Conservation (phyloP, 1,140 invertebrate species). For the Aphis craccivora region DNA sequence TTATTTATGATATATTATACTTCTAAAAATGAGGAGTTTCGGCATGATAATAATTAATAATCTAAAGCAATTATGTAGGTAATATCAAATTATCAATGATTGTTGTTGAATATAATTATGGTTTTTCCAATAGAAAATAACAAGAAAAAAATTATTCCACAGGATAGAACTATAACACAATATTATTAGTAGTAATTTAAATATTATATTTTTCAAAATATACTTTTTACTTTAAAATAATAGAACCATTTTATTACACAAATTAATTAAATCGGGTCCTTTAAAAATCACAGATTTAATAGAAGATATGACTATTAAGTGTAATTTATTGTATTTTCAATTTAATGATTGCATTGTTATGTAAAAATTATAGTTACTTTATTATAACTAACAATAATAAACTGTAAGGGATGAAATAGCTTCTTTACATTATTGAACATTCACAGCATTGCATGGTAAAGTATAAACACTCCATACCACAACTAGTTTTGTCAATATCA, state of each 20-base stretch:
- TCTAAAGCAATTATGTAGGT: background rate
- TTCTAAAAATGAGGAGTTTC: background rate
- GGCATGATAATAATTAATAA: background rate
- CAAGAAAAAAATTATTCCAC: background rate
- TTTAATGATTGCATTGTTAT: background rate
- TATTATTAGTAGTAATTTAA: background rate
- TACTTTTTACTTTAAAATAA: background rate
- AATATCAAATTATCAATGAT: slow-evolving; percentile 1
- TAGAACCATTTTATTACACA: background rate
- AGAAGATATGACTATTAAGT: background rate
- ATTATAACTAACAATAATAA: slow-evolving; percentile 47
- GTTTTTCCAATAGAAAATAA: background rate
- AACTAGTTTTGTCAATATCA: slow-evolving; percentile 35
- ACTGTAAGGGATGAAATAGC: background rate
- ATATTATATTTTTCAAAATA: background rate
- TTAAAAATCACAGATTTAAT: background rate
- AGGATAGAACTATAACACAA: background rate
- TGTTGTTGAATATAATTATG: background rate
- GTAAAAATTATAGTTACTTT: slow-evolving; percentile 24
- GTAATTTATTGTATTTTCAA: background rate
- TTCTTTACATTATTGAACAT: slow-evolving; percentile 47
- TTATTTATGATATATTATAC: background rate
- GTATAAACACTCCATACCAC: slow-evolving; percentile 52
- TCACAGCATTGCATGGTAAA: slow-evolving; percentile 55
- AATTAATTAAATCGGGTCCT: background rate